These are phyloP conservation scores for Acanthurus tractus DNA, from an alignment of 2,797 vertebrate species.

Conservation along the genomic window DNA sequence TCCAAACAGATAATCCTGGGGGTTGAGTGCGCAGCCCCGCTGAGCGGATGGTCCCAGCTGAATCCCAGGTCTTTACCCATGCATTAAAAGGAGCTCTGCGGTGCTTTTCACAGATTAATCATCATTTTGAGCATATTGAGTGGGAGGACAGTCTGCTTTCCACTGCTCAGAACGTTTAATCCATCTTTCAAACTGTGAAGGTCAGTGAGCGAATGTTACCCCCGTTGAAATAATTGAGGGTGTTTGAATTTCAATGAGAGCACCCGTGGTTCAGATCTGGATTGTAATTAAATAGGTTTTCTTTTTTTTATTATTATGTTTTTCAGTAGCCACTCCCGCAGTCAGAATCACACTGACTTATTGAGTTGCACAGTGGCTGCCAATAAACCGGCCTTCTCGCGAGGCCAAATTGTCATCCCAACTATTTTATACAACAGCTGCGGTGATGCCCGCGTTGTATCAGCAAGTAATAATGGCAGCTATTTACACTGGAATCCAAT, in stretches of 20 bases:
- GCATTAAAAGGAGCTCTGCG: constrained; percentile 74
- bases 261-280: constrained; percentile 44
- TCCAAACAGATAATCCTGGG: constrained; percentile 61
- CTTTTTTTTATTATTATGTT: constrained; percentile 30
- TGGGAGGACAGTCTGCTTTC: constrained; percentile 83
- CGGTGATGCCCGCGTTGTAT: constrained; percentile 24
- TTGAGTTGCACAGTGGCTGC: constrained; percentile 44
- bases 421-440: constrained; percentile 25
- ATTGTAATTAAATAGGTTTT: constrained; percentile 62
- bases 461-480: constrained; percentile 16
- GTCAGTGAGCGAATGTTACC: constrained; percentile 79
- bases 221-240: constrained; percentile 72
- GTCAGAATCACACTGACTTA: constrained; percentile 45
- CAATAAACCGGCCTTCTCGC: constrained; percentile 23
- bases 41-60: constrained; percentile 66
- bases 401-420: constrained; percentile 32
- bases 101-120: constrained; percentile 85
- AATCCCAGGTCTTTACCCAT: constrained; percentile 70
- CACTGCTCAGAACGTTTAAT: constrained; percentile 81
- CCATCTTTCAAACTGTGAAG: constrained; percentile 86
- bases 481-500: constrained; percentile 12
- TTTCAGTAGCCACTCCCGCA: constrained; percentile 24
- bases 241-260: constrained; percentile 75
- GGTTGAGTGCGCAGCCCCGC: constrained; percentile 48
- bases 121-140: constrained; percentile 87